Evolutionary conservation across 30 jellyfish, hydroid and myxozoan genomes (phyloP).

Genomic region (Aurelia aurita complex sp. Pacific): DNA sequence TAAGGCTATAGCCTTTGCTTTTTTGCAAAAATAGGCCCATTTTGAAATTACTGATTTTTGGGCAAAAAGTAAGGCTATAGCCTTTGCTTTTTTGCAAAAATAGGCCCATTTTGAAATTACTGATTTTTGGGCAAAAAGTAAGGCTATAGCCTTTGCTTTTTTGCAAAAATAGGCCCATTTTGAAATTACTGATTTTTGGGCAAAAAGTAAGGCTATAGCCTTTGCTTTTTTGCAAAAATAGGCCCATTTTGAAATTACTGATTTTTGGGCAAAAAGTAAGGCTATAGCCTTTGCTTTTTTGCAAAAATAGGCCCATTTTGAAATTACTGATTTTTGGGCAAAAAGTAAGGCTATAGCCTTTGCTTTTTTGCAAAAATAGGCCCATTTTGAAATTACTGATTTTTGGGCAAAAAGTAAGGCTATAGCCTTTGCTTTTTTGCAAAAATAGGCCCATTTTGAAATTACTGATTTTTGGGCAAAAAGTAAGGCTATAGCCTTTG

Average conservation of each 20-base stretch:
- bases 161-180: not conserved
- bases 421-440: not conserved
- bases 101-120: not conserved
- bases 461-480: too few species aligned
- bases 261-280: not conserved
- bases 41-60: not conserved
- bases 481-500: not conserved
- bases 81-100: not conserved
- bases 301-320: not conserved
- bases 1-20: not conserved
- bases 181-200: not conserved
- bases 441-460: too few species aligned
- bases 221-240: not conserved
- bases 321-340: not conserved
- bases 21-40: not conserved
- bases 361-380: not conserved
- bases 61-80: not conserved
- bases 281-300: not conserved
- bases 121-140: not conserved
- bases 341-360: not conserved
- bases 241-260: not conserved
- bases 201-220: not conserved
- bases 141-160: not conserved
- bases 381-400: not conserved
- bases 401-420: not conserved